Conservation (phyloP, 2,888 invertebrate species). For the Mellilla xanthometata region DNA sequence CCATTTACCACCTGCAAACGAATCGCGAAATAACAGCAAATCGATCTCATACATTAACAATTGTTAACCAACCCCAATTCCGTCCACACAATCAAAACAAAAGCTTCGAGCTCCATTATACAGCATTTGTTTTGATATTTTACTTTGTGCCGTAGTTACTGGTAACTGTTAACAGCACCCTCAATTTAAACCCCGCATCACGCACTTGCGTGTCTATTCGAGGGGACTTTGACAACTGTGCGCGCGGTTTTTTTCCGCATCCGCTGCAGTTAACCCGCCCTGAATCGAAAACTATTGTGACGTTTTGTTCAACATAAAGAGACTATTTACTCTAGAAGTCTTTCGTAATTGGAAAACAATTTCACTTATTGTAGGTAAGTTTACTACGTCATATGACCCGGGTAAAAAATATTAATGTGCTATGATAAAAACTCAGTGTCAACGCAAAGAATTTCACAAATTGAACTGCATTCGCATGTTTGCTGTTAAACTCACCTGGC, state of each 20-base stretch:
- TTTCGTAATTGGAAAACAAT: too few relatives aligned
- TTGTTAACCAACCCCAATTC: slow-evolving; percentile 14
- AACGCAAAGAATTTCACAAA: too few relatives aligned
- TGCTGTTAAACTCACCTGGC: slow-evolving; percentile 50
- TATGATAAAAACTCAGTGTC: too few relatives aligned
- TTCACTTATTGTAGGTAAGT: too few relatives aligned
- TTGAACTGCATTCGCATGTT: slow-evolving; percentile 40
- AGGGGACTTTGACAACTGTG: slow-evolving; percentile 28
- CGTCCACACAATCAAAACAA: slow-evolving; percentile 16
- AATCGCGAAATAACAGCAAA: slow-evolving; percentile 14
- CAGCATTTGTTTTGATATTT: slow-evolving; percentile 33
- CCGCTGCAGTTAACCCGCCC: slow-evolving; percentile 50
- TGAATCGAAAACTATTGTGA: slow-evolving; percentile 10
- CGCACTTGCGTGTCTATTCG: slow-evolving; percentile 32
- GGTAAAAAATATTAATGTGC: too few relatives aligned
- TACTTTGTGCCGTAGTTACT: slow-evolving; percentile 30
- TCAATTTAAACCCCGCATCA: slow-evolving; percentile 31
- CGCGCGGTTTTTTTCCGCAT: slow-evolving; percentile 24
- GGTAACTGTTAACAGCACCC: slow-evolving; percentile 32
- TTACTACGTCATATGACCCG: too few relatives aligned
- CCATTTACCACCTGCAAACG: slow-evolving; percentile 1
- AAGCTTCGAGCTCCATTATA: slow-evolving; percentile 26
- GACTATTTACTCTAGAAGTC: too few relatives aligned
- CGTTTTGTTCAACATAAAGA: neutral
- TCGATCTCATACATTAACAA: slow-evolving; percentile 20